These are phyloP conservation scores for Neoarius graeffei DNA, from an alignment of 2,113 vertebrate species.

Conservation along the genomic window DNA sequence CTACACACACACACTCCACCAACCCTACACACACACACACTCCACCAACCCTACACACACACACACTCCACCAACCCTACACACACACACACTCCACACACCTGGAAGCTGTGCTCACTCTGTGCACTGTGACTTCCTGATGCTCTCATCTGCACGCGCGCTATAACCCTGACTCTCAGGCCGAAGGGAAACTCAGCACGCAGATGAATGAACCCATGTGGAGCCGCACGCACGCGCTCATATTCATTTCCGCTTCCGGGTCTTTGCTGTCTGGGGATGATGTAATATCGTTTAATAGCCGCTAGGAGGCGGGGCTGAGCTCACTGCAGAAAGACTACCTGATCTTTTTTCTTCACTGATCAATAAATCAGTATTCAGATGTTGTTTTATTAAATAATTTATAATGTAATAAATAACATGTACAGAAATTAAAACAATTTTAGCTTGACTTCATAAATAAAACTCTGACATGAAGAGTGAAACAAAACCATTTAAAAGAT, in stretches of 20 bases:
- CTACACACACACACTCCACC: background rate
- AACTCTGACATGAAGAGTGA: no score
- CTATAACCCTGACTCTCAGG: background rate
- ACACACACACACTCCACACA: no score
- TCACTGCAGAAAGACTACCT: background rate
- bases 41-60: background rate
- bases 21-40: no score
- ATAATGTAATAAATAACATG: no score
- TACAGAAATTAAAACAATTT: no score
- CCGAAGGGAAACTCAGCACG: no score
- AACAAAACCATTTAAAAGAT: background rate
- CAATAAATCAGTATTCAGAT: no score
- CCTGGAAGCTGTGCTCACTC: no score
- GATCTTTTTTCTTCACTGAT: no score
- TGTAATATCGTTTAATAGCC: background rate
- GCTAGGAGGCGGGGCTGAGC: background rate
- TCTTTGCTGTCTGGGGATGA: background rate
- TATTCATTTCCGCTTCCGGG: slow-evolving; percentile 59
- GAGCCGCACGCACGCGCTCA: slow-evolving; percentile 49
- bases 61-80: no score
- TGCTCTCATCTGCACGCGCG: background rate
- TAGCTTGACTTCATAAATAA: no score
- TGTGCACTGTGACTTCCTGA: slow-evolving; percentile 1
- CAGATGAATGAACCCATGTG: slow-evolving; percentile 50
- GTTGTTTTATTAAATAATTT: no score